Evolutionary conservation across 1,140 invertebrate species (phyloP).

Genomic region (Microplitis mediator): DNA sequence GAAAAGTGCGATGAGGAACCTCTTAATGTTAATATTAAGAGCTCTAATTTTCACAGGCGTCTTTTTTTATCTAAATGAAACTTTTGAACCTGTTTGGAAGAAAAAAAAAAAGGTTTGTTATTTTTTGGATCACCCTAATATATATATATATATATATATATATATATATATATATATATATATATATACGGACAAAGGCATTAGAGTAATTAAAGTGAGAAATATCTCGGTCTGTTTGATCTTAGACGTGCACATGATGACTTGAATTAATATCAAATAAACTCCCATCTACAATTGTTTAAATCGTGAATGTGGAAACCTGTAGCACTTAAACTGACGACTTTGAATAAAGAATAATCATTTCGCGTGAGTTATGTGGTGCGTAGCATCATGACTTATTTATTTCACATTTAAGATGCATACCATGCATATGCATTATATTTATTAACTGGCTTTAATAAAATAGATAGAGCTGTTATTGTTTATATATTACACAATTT

Average conservation of each 20-base stretch:
- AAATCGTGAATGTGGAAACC: conserved; percentile 41
- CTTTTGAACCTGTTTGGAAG: too few species aligned
- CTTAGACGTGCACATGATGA: conserved; percentile 19
- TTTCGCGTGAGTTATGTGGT: conserved; percentile 51
- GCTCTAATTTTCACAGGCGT: too few species aligned
- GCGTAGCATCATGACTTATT: conserved; percentile 56
- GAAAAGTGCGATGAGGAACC: too few species aligned
- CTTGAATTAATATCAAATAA: neutral
- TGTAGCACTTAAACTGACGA: neutral
- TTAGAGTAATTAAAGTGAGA: conserved; percentile 55
- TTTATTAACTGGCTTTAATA: conserved; percentile 31
- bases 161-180: too few species aligned
- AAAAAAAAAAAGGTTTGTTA: too few species aligned
- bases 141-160: too few species aligned
- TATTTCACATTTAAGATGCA: conserved; percentile 34
- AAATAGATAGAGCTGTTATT: neutral
- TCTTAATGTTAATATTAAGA: too few species aligned
- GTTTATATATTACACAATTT: neutral
- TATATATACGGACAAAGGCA: conserved; percentile 33
- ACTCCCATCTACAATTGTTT: neutral
- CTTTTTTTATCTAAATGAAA: too few species aligned
- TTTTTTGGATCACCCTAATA: too few species aligned
- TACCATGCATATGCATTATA: conserved; percentile 11
- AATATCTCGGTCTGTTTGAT: conserved; percentile 57
- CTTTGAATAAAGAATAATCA: conserved; percentile 3